phyloP scores from a whole-genome alignment of 1,140 invertebrate species.

The Drosophila rufa region DNA sequence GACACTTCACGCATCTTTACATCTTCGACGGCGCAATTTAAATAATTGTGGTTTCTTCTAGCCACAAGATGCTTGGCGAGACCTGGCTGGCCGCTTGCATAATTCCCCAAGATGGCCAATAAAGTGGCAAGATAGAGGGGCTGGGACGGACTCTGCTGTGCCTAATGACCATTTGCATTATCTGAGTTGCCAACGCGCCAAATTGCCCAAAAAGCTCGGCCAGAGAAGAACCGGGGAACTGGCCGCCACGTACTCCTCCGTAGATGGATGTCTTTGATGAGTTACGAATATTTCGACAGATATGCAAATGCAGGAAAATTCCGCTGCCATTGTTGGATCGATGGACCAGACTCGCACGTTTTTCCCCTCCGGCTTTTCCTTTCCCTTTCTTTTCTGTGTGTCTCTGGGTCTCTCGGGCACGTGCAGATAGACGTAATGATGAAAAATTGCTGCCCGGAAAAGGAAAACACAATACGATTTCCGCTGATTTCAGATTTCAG shows the following conservation, averaged over 20 bases:
- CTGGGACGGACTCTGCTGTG: conserved; percentile 32
- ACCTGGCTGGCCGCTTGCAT: conserved; percentile 47
- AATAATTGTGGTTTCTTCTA: conserved; percentile 81
- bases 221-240: conserved; percentile 28
- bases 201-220: conserved; percentile 70
- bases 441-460: conserved; percentile 59
- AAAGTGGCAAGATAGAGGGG: conserved; percentile 15
- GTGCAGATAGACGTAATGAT: conserved; percentile 63
- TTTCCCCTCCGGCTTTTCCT: conserved; percentile 13
- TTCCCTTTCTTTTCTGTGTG: conserved; percentile 5
- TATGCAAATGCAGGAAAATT: conserved; percentile 62
- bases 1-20: conserved; percentile 59
- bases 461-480: conserved; percentile 39
- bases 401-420: conserved; percentile 46
- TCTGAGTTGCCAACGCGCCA: conserved; percentile 61
- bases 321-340: conserved; percentile 52
- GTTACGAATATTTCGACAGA: conserved; percentile 70
- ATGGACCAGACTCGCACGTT: conserved; percentile 46
- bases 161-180: conserved; percentile 82
- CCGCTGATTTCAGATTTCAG: not conserved
- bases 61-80: conserved; percentile 35
- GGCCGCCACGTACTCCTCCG: conserved; percentile 36
- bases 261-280: conserved; percentile 58
- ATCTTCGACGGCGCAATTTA: conserved; percentile 64
- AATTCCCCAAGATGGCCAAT: conserved; percentile 47